Evolutionary conservation across 1,140 invertebrate genomes (phyloP).

Genomic region (Dreissena rostriformis): DNA sequence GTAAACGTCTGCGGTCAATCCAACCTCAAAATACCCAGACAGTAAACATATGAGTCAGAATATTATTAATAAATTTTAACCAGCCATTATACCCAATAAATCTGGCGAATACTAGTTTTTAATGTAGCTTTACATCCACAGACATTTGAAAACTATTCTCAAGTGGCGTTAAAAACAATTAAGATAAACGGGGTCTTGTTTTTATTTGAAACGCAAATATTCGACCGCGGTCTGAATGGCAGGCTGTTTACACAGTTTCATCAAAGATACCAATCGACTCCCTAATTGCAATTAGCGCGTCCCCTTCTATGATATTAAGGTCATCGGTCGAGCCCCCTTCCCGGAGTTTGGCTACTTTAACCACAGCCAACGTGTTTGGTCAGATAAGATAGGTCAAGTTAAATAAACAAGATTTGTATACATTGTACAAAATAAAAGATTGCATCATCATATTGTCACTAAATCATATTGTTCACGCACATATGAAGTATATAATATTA

Average conservation of each 20-base stretch:
- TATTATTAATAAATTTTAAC: neutral
- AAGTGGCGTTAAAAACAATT: slow-evolving; percentile 32
- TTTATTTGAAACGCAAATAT: slow-evolving; percentile 24
- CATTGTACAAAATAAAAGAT: too few species aligned
- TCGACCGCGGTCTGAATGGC: slow-evolving; percentile 3
- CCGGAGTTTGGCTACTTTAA: too few species aligned
- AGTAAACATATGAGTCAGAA: slow-evolving; percentile 39
- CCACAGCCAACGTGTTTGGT: too few species aligned
- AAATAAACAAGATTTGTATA: too few species aligned
- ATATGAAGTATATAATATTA: too few species aligned
- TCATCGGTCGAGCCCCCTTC: too few species aligned
- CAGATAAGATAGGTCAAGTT: too few species aligned
- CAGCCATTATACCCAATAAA: slow-evolving; percentile 30
- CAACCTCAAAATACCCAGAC: slow-evolving; percentile 14
- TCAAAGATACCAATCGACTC: slow-evolving; percentile 42
- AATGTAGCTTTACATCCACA: slow-evolving; percentile 1
- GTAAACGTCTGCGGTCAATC: neutral
- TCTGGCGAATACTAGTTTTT: slow-evolving; percentile 4
- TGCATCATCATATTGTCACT: too few species aligned
- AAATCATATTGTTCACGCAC: too few species aligned
- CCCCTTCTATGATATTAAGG: neutral
- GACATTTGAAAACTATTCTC: slow-evolving; percentile 4
- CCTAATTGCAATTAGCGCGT: slow-evolving; percentile 52
- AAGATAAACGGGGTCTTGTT: slow-evolving; percentile 30
- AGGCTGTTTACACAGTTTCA: slow-evolving; percentile 44